A percentile compares a stretch with the other conserved stretches of the same genome.
Conservation (phyloP, 2,113 vertebrate species). For the Cryptotis parvus region DNA sequence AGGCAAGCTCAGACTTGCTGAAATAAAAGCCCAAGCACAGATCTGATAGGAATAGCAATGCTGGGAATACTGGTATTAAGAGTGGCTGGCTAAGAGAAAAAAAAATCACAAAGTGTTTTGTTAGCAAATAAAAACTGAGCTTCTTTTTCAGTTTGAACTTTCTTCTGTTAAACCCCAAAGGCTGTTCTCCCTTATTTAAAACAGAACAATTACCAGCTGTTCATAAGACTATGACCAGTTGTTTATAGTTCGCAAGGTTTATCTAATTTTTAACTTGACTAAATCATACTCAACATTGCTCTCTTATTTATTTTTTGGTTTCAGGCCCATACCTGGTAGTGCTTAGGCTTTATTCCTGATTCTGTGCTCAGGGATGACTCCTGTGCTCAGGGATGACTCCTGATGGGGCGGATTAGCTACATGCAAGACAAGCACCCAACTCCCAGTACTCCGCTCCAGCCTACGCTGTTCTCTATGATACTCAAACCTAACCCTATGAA, state of each 20-base stretch:
- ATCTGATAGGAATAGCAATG: conserved; percentile 20
- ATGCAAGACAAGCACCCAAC: no score
- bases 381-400: no score
- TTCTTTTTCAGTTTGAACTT: conserved; percentile 27
- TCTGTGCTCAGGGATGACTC: no score
- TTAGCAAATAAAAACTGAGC: not conserved
- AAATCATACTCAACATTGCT: not conserved
- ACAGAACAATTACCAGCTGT: not conserved
- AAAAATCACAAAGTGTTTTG: conserved; percentile 23
- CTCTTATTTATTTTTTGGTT: not conserved
- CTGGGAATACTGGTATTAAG: not conserved
- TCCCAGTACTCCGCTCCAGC: no score
- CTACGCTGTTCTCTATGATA: no score
- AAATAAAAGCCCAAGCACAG: conserved; percentile 27
- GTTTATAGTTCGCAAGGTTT: not conserved
- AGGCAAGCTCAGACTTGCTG: conserved; percentile 13
- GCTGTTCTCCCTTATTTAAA: conserved; percentile 28
- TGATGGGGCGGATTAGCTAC: no score
- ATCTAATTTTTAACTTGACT: conserved; percentile 1
- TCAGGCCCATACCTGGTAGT: not conserved
- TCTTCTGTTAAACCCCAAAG: not conserved
- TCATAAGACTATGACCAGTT: no score
- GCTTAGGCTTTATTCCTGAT: no score
- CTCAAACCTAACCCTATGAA: conserved; percentile 2
- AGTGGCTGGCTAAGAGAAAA: not conserved